Evolutionary conservation across 2,888 invertebrate species (phyloP).

Genomic region (Pelosia muscerda): DNA sequence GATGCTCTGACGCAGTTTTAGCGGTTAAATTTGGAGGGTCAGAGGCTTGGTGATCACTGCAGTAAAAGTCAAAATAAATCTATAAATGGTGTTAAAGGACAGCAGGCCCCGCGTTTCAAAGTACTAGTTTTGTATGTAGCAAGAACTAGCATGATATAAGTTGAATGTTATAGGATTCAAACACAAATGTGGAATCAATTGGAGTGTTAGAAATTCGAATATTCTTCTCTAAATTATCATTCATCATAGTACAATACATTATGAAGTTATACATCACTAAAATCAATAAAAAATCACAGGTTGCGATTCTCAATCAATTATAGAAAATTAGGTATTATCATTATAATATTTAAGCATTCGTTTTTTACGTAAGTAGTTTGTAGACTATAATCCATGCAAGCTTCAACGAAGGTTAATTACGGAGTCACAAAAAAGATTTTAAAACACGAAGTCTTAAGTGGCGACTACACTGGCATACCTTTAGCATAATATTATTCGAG

Average conservation of each 20-base stretch:
- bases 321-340: constrained; percentile 1
- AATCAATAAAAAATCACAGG: constrained; percentile 4
- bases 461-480: constrained; percentile 58
- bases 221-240: not conserved
- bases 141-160: too few relatives aligned
- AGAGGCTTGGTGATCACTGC: not conserved
- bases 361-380: not conserved
- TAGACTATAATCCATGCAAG: constrained; percentile 18
- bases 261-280: not conserved
- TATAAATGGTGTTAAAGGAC: not conserved
- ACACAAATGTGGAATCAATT: not conserved
- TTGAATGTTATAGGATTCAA: not conserved
- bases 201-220: not conserved
- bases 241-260: not conserved
- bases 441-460: constrained; percentile 51
- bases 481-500: constrained; percentile 83
- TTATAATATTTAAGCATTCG: not conserved
- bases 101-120: not conserved
- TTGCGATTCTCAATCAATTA: not conserved
- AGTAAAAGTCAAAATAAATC: not conserved
- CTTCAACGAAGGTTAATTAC: constrained; percentile 52
- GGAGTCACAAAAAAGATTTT: constrained; percentile 51
- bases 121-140: not conserved
- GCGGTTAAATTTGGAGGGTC: too few relatives aligned
- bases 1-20: too few relatives aligned